Percentiles rank a stretch among this genome's conserved stretches.
Conservation (phyloP, 2,888 invertebrate species). For the Neoitamus cyanurus region DNA sequence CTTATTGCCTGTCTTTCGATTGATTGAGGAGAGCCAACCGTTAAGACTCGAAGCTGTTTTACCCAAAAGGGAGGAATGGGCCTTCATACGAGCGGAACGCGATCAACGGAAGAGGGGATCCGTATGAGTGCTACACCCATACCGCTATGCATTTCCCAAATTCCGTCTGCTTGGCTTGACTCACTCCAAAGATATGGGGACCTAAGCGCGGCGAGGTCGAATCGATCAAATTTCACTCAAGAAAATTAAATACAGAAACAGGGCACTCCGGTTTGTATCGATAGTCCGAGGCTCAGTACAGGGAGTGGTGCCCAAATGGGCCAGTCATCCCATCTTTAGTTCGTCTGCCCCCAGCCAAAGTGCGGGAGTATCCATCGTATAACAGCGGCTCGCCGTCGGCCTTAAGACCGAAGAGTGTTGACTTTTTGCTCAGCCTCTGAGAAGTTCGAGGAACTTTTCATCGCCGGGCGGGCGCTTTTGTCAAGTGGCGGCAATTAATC, state of each 20-base stretch:
- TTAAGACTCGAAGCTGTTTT: not conserved
- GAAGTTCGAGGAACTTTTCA: not conserved
- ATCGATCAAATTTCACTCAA: slow-evolving; percentile 30
- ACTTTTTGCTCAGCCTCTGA: not conserved
- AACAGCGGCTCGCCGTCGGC: not conserved
- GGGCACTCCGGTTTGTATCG: not conserved
- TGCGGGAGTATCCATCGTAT: not conserved
- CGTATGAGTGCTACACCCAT: not conserved
- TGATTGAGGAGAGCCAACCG: not conserved
- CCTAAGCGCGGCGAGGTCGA: not conserved
- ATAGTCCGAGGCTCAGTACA: not conserved
- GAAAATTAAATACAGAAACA: slow-evolving; percentile 2
- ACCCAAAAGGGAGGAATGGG: not conserved
- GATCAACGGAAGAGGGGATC: not conserved
- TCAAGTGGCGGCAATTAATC: slow-evolving; percentile 17
- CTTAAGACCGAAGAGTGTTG: not conserved
- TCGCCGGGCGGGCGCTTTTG: not conserved
- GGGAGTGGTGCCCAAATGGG: not conserved
- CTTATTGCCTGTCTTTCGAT: not conserved
- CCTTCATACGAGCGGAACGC: not conserved
- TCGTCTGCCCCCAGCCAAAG: not conserved
- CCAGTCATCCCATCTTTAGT: not conserved
- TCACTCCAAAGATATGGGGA: not conserved
- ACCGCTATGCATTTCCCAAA: not conserved
- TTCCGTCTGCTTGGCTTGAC: not conserved